Evolutionary conservation across 2,797 vertebrate genomes (phyloP).

Genomic region (Sebastes paucispinis): DNA sequence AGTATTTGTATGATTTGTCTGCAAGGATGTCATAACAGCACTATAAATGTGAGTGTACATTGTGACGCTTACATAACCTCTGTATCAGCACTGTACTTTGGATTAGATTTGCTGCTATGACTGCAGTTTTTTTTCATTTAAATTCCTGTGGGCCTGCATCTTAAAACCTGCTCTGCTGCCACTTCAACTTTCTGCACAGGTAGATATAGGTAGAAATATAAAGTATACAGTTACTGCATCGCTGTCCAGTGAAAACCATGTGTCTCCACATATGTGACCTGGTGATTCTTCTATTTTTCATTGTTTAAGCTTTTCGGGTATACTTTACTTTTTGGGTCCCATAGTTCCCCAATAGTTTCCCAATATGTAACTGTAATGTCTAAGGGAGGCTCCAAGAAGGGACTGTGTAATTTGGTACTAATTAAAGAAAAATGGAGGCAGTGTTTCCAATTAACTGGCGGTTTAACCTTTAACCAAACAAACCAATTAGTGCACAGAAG

Average conservation of each 20-base stretch:
- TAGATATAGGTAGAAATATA: background rate
- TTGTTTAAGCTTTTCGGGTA: background rate
- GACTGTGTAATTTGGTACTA: too few relatives aligned
- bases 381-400: background rate
- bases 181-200: background rate
- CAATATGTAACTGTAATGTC: background rate
- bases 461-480: background rate
- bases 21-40: background rate
- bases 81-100: background rate
- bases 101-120: background rate
- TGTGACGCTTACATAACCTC: background rate
- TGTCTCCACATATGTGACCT: background rate
- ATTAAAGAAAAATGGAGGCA: background rate
- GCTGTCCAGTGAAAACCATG: background rate
- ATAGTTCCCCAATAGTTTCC: background rate
- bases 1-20: background rate
- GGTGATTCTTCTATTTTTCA: background rate
- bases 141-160: background rate
- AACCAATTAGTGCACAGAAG: background rate
- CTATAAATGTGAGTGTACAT: background rate
- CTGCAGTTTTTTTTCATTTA: background rate
- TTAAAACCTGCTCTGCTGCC: background rate
- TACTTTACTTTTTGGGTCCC: background rate
- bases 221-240: background rate
- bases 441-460: background rate